Percentiles rank a stretch among this genome's conserved stretches.
These are phyloP conservation scores for Phenganax marumi DNA, from an alignment of 92 coral and sea anemone genomes.

Conservation along the genomic window DNA sequence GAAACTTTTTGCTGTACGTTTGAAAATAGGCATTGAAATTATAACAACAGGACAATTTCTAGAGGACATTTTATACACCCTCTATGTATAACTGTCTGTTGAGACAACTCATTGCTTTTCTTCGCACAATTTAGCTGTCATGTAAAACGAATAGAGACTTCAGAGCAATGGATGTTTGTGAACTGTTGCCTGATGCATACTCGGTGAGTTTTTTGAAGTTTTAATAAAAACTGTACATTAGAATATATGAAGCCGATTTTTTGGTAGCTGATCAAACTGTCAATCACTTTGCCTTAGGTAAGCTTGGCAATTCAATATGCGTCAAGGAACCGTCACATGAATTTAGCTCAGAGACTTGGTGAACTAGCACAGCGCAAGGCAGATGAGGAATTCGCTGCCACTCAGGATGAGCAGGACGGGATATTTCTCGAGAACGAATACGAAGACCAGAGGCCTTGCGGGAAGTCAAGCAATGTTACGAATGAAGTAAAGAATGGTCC, in stretches of 20 bases:
- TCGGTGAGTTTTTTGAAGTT: slow-evolving; percentile 64
- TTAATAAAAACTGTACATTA: not conserved
- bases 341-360: slow-evolving; percentile 82
- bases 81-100: too few relatives aligned
- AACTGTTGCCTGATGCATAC: slow-evolving; percentile 85
- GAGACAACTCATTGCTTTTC: too few relatives aligned
- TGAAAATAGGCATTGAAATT: not conserved
- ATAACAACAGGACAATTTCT: too few relatives aligned
- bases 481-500: not conserved
- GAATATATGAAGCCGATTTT: not conserved
- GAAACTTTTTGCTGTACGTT: slow-evolving; percentile 94
- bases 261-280: not conserved
- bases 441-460: slow-evolving; percentile 12
- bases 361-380: slow-evolving; percentile 84
- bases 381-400: slow-evolving; percentile 68
- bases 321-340: slow-evolving; percentile 79
- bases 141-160: slow-evolving; percentile 91
- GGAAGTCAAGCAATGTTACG: slow-evolving; percentile 1
- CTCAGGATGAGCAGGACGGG: slow-evolving; percentile 47
- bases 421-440: slow-evolving; percentile 42
- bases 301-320: slow-evolving; percentile 96
- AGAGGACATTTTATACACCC: too few relatives aligned
- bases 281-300: slow-evolving; percentile 54
- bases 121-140: slow-evolving; percentile 62
- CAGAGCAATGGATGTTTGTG: slow-evolving; percentile 84